Conservation (phyloP, 1,140 invertebrate species). For the Temnothorax curvispinosus region DNA sequence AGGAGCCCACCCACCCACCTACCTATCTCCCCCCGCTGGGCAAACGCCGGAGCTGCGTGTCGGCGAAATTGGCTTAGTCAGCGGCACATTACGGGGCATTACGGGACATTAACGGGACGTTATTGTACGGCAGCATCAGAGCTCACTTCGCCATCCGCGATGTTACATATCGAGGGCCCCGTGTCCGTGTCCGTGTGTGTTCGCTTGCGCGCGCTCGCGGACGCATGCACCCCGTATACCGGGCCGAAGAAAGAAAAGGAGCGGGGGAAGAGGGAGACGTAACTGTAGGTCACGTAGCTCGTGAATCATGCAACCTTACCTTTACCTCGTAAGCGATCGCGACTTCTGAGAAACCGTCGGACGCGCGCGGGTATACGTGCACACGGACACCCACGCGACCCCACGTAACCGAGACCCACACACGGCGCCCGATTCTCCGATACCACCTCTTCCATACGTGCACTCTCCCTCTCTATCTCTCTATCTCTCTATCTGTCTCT, state of each 20-base stretch:
- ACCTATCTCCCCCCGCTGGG: neutral
- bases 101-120: conserved; percentile 69
- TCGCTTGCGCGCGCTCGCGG: too few relatives aligned
- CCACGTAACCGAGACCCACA: conserved; percentile 51
- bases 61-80: conserved; percentile 76
- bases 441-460: neutral
- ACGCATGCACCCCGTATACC: too few relatives aligned
- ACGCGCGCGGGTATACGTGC: neutral
- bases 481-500: neutral
- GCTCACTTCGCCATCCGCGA: neutral
- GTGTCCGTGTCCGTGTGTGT: too few relatives aligned
- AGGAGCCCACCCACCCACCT: neutral
- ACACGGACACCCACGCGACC: conserved; percentile 29
- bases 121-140: conserved; percentile 49
- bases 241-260: neutral
- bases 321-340: conserved; percentile 61
- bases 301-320: conserved; percentile 70
- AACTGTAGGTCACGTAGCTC: conserved; percentile 56
- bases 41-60: conserved; percentile 41
- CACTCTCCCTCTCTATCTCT: neutral
- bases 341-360: conserved; percentile 65
- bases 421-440: conserved; percentile 29
- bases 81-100: conserved; percentile 72
- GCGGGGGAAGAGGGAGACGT: neutral
- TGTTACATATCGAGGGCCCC: neutral